Base-by-base conservation (phyloP, 1,140 invertebrate genomes). In the Pomacea maculata region DNA sequence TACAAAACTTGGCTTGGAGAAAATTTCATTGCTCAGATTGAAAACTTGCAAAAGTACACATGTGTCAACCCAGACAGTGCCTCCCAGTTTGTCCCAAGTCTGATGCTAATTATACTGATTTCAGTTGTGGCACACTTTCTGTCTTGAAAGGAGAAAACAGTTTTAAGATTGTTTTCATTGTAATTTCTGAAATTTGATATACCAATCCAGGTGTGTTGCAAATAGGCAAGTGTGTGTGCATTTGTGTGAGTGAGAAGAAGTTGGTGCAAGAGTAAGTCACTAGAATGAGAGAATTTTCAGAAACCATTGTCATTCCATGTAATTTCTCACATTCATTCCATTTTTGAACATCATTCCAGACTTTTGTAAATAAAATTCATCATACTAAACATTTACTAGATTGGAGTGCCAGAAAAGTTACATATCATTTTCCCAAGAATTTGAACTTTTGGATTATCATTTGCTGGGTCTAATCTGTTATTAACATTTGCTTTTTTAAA, bases 11-110 rank as follows among this genome's bases (percentile, higher is more conserved):
- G 86, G 73, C 84, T 91, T 19, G 89, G 87, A 6, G 77, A 79
- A 25, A 79, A 85, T 21, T 91, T 91, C 72, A 78, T 90, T 29
- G 82, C 85, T 6, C 85, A 87, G 71, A 84, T 91, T 54, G 85
- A 90, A 74, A 87, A 84, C 15, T 75, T 90, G 17, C 82, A 89
- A 45, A 82, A 86, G 55, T 89, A 87, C 67, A 89, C 89, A 34
- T 89, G 88, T 83, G 85, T 88, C 15, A 83, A 80, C 54, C 83
- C 84, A 0, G 83, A 82, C 34, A 74, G 78, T 71, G 80, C 82
- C 17, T 10, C 64, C 0, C 72, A 75, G 34, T 55, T 80, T 55
- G 65, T 54, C 19, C 80, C 83, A 67, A 81, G 74, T 57, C n/a
- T 85, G 7, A 34, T 82, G 9, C 52, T 81, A 14, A 65, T 67